Evolutionary conservation across 1,140 invertebrate species (phyloP), one percentile per base, ranked within the genome.

Genomic region (Adoxophyes honmai): DNA sequence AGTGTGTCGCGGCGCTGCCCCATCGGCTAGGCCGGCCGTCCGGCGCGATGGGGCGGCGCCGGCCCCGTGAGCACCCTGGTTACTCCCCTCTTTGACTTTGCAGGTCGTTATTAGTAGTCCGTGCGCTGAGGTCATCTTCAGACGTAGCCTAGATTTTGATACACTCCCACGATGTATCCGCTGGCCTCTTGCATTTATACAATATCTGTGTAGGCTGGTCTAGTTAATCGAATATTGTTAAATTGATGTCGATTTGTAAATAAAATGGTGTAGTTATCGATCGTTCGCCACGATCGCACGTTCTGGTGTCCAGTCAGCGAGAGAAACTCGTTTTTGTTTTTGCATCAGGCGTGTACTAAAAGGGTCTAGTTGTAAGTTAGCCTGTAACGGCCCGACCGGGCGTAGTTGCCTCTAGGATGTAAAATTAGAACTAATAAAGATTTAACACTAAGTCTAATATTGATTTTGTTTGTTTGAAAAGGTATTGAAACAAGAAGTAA

Each of bases 391-490:
- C 69, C 70, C 57, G 11, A 18, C 16, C 34, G 48, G 78, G 65
- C 64, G 35, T 66, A 61, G 62, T 60, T 66, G 77, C 77, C 79
- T 77, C 74, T 86, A 84, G 81, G 61, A 70, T 83, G 77, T 86
- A 82, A 76, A 73, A 64, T 74, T 85, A 84, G 77, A 62, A 75
- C 63, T 87, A 87, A 87, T 84, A 87, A 86, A 87, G 82, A 64
- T 82, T 77, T 77, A 75, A 83, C 77, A 81, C 73, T 79, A 86
- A 89, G 83, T 89, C 89, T 90, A 90, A 90, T 89, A 76, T 86
- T 88, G 78, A 89, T 89, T 90, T 90, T 90, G 87, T 90, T 90
- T 89, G 86, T 89, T 89, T 89, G 84, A 88, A 90, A 90, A 90
- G 89, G 89, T 89, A 88, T 89, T 89, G 87, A 90, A 89, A 89